Evolutionary conservation across 2,797 vertebrate species (phyloP).

Genomic region (Nyctibius grandis): DNA sequence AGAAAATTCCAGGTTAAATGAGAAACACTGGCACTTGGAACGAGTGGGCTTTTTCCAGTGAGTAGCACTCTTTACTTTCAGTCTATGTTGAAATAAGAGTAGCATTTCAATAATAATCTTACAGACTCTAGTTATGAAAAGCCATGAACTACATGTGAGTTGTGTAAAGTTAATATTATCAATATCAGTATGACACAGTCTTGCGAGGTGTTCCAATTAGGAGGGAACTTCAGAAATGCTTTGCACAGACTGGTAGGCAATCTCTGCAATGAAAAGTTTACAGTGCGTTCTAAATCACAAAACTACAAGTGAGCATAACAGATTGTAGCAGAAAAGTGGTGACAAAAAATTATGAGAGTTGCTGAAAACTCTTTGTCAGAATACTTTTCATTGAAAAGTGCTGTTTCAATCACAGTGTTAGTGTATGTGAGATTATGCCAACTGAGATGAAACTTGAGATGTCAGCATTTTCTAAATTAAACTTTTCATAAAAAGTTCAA

Average conservation of each 20-base stretch:
- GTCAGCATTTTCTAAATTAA: not conserved
- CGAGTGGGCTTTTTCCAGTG: not conserved
- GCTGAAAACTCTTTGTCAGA: not conserved
- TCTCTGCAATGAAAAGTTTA: not conserved
- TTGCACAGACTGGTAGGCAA: not conserved
- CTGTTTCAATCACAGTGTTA: not conserved
- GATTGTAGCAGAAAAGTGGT: not conserved
- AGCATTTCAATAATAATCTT: not conserved
- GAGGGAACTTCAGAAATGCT: not conserved
- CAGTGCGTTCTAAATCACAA: not conserved
- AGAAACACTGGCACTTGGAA: not conserved
- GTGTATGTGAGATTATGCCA: not conserved
- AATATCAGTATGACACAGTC: not conserved
- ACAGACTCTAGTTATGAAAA: not conserved
- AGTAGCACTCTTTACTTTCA: not conserved
- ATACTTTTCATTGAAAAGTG: not conserved
- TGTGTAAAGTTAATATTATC: not conserved
- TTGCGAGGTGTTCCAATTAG: not conserved
- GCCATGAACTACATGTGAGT: not conserved
- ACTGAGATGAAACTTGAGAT: not conserved
- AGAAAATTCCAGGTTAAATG: not conserved
- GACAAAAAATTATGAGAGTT: not conserved
- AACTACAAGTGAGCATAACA: not conserved
- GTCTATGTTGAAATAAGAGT: not conserved
- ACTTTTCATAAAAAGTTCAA: not conserved